A percentile compares a stretch with the other conserved stretches of the same genome.
Conservation (phyloP, 2,797 vertebrate species). For the Lophius americanus region DNA sequence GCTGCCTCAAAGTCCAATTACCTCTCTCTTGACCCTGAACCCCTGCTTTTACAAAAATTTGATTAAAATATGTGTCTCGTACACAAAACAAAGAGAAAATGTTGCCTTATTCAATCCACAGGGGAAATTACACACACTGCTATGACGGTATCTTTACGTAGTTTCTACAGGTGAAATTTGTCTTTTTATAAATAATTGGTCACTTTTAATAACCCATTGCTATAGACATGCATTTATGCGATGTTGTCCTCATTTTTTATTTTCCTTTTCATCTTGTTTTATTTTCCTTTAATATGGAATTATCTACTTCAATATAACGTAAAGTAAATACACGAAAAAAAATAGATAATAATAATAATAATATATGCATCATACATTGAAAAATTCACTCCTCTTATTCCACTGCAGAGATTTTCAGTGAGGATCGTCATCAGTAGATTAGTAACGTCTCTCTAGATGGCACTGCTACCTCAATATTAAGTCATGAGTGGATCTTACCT, state of each 20-base stretch:
- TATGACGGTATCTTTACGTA: background rate
- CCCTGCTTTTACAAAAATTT: no score
- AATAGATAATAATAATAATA: background rate
- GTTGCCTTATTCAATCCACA: no score
- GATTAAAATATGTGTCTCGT: no score
- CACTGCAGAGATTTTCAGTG: background rate
- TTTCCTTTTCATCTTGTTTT: no score
- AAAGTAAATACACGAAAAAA: background rate
- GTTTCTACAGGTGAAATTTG: background rate
- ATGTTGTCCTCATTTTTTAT: no score
- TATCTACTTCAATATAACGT: background rate
- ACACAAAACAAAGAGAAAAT: no score
- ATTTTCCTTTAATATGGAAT: no score
- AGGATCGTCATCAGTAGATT: background rate
- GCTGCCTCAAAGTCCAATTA: no score
- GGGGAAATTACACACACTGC: background rate
- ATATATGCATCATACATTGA: background rate
- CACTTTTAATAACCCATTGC: no score
- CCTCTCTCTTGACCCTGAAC: no score
- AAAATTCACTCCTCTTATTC: background rate
- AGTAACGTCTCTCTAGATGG: conserved; percentile 61
- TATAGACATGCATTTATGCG: no score
- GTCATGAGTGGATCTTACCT: background rate
- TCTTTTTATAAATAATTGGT: no score
- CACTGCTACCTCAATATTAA: conserved; percentile 54